These are phyloP conservation scores for Ceratothoa steindachneri DNA, from an alignment of 2,888 invertebrate genomes.

Conservation along the genomic window DNA sequence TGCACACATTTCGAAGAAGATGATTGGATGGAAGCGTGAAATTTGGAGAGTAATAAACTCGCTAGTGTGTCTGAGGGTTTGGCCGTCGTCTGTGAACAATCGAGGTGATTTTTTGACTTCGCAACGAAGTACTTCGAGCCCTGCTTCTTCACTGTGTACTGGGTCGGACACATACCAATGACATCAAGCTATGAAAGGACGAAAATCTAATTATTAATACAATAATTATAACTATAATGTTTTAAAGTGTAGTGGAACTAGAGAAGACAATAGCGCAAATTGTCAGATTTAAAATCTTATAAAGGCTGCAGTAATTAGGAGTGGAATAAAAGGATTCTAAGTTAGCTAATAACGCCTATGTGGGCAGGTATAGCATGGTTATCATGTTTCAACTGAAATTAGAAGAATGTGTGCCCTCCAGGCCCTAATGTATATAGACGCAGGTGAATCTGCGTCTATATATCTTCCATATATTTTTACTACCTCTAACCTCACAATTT, in stretches of 20 bases:
- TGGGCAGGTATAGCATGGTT: no score
- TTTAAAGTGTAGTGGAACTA: neutral
- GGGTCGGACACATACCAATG: slow-evolving; percentile 18
- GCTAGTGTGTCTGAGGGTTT: neutral
- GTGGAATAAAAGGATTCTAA: no score
- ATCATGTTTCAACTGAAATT: no score
- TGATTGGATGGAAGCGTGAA: neutral
- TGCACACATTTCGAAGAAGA: slow-evolving; percentile 20
- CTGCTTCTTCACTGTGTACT: neutral
- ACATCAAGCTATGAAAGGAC: neutral
- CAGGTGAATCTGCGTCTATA: no score
- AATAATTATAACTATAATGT: neutral
- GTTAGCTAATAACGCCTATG: no score
- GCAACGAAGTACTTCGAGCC: neutral
- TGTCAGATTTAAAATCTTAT: no score
- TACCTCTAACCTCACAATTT: no score
- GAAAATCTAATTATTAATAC: neutral
- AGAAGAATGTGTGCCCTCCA: no score
- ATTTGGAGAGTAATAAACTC: neutral
- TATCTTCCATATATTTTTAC: no score
- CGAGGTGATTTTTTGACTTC: slow-evolving; percentile 13
- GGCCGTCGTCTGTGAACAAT: neutral
- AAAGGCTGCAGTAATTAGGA: no score
- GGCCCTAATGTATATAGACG: no score
- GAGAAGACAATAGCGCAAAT: neutral